phyloP scores from a whole-genome alignment of 2,113 vertebrate species.

The Centropus bengalensis region DNA sequence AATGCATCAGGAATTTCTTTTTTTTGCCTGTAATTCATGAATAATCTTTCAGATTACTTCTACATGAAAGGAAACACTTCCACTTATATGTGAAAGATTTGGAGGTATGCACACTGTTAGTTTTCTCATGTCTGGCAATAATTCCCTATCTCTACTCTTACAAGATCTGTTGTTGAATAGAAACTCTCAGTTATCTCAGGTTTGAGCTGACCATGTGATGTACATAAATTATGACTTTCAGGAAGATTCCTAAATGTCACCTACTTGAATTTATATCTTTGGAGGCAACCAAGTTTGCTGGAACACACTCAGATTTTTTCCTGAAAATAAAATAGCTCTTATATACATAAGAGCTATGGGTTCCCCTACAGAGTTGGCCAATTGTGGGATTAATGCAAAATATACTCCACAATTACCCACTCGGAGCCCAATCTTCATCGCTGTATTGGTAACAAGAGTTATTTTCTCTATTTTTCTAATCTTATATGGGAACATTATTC shows the following conservation, averaged over 20 bases:
- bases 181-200: not conserved
- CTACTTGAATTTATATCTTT: not conserved
- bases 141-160: not conserved
- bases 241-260: not conserved
- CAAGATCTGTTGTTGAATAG: not conserved
- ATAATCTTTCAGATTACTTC: not conserved
- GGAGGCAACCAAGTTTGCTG: not conserved
- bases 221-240: not conserved
- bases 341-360: not conserved
- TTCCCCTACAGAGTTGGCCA: not conserved
- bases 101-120: not conserved
- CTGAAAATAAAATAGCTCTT: not conserved
- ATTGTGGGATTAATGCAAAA: not conserved
- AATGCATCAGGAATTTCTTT: not conserved
- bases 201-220: not conserved
- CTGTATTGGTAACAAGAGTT: not conserved
- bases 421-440: not conserved
- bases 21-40: not conserved
- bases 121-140: not conserved
- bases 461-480: constrained; percentile 15
- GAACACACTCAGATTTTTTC: not conserved
- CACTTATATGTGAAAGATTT: not conserved
- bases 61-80: not conserved
- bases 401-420: not conserved
- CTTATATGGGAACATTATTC: not conserved